Evolutionary conservation across 92 coral and sea anemone species (phyloP), one percentile per base, ranked within the genome.

Genomic region (Bergia sp.): DNA sequence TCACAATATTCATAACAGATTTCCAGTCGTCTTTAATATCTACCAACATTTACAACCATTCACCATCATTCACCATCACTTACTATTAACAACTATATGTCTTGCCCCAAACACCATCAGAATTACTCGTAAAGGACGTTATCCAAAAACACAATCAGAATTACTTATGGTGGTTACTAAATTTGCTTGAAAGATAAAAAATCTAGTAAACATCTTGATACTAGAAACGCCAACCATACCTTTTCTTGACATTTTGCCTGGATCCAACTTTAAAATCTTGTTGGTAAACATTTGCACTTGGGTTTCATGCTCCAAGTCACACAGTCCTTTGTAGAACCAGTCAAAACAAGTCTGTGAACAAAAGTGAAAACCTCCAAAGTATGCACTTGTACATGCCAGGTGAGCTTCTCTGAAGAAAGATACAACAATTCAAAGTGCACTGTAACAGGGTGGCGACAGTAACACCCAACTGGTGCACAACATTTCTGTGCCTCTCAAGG

Each of bases 271-370:
- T 21, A 95, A 93, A 64, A 95, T 91, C 88, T 93, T 95, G 61
- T 88, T 87, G 12, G 90, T 93, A 80, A 95, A 93, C 86, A 95
- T 93, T 85, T 95, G 96, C 79, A 96, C 87, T 44, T 90, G 98
- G 29, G 98, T 95, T 71, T 95, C 98, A 18, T 92, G 81, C 61
- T 95, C 98, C 73, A 95, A 57, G 81, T 95, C 98, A 81, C 95
- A 91, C 78, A 93, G 92, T 50, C 95, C 94, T 87, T 87, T 93
- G 82, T 86, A 66, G 85, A 95, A 95, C 98, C 98, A 95, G 49
- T 95, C 98, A 91, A 93, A 95, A 55, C 96, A 92, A 1, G 94
- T 92, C 98, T 95, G 73, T 2, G 86, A 66, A 49, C 50, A 47
- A 37, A 79, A 21, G 61, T 44, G 6, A 61, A 42, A 76, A 55